Evolutionary conservation across 2,888 invertebrate genomes (phyloP), one percentile per base, ranked within the genome.

Genomic region (Amphipoea oculea): DNA sequence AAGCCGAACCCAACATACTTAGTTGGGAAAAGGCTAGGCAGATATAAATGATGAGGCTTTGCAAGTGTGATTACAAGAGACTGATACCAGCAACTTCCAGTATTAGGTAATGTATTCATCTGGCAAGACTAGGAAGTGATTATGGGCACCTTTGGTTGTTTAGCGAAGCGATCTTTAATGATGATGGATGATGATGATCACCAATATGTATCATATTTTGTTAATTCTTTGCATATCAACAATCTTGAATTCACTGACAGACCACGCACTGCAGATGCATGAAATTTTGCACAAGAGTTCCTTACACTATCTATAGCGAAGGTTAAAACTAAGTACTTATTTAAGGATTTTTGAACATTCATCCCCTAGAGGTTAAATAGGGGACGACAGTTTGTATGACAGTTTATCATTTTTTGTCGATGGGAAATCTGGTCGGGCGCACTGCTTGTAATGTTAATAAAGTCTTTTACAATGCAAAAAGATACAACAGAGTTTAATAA

Each of bases 401-500:
- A 60, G 4, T 60, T n/a, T 4, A 11, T 57, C 3, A 57, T 23
- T 57, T 57, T 60, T n/a, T 60, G 11, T 11, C n/a, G n/a, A n/a
- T n/a, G 4, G 57, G 11, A n/a, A 60, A 11, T 60, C 0, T n/a
- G 23, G 4, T 57, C 23, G n/a, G 23, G 23, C 23, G 23, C 57
- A 20, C 7, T 23, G 23, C 57, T 11, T 29, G 6, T 40, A 20
- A n/a, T 62, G 20, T 9, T 17, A 57, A 11, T 60, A 29, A 20
- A 77, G 23, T 66, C 3, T 40, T 79, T 36, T 12, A 63, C 29
- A 67, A 45, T 54, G 36, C 54, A 23, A 63, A 57, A 57, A 48
- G 20, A 63, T 12, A 36, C 17, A 63, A 40, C 3, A 36, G 2
- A 54, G 63, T 71, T 29, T 63, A 68, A 45, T 17, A 57, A 54